These are phyloP conservation scores for Rhinogobio ventralis DNA, from an alignment of 2,797 vertebrate species.

Conservation along the genomic window DNA sequence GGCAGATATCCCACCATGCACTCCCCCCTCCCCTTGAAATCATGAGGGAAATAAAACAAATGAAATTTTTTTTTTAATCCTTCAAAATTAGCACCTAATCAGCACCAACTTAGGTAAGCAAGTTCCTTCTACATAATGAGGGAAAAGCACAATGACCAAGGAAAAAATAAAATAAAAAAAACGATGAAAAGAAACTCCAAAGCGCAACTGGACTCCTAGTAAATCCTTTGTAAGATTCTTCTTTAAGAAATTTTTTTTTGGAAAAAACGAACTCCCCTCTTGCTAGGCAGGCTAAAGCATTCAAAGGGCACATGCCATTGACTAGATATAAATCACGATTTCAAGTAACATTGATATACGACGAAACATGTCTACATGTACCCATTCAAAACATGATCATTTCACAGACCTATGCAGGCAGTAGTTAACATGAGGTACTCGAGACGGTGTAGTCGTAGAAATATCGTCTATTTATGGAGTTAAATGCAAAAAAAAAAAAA, in stretches of 20 bases:
- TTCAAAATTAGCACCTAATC: conserved; percentile 93
- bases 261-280: conserved; percentile 68
- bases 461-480: conserved; percentile 84
- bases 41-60: conserved; percentile 66
- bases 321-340: conserved; percentile 95
- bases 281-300: conserved; percentile 91
- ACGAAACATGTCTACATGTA: conserved; percentile 92
- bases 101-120: conserved; percentile 87
- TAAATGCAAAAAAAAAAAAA: conserved; percentile 78
- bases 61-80: too few species aligned
- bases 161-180: conserved; percentile 50
- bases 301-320: conserved; percentile 96
- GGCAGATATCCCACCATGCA: conserved; percentile 98
- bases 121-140: conserved; percentile 82
- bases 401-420: conserved; percentile 96
- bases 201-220: conserved; percentile 81
- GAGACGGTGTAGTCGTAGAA: conserved; percentile 89
- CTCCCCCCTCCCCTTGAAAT: conserved; percentile 79
- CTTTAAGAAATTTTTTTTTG: background rate
- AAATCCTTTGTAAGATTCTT: conserved; percentile 66
- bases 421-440: conserved; percentile 92
- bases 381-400: conserved; percentile 92
- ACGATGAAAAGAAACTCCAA: conserved; percentile 68
- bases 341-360: conserved; percentile 99
- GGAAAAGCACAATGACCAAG: conserved; percentile 74